Percentiles rank a stretch among this genome's conserved stretches.
phyloP scores from a whole-genome alignment of 2,797 vertebrate genomes.

The Botia kubotai region DNA sequence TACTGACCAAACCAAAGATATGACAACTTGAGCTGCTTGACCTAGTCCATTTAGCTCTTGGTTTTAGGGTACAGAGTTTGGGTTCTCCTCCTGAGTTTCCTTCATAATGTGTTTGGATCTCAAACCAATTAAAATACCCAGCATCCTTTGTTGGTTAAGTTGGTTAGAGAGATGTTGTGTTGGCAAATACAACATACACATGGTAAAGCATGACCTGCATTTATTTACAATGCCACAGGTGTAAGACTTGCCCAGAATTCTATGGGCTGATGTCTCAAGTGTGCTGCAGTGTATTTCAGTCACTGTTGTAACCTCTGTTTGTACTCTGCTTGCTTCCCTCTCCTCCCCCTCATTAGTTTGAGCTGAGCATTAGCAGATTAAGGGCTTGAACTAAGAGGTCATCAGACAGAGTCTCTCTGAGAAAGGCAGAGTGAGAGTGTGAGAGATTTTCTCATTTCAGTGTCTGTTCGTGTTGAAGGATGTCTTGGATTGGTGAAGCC shows the following conservation, averaged over 20 bases:
- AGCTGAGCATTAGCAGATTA: conserved; percentile 83
- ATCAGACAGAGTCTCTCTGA: conserved; percentile 71
- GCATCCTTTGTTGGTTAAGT: no score
- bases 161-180: not conserved
- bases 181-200: not conserved
- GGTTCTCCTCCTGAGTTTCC: not conserved
- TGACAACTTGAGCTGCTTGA: not conserved
- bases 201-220: not conserved
- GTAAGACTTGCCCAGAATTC: not conserved
- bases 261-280: not conserved
- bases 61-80: not conserved
- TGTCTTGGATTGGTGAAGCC: not conserved
- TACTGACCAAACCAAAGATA: not conserved
- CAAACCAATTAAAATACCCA: no score
- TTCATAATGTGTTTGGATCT: not conserved
- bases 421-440: conserved; percentile 45
- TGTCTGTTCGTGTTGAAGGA: not conserved
- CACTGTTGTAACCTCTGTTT: not conserved
- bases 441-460: not conserved
- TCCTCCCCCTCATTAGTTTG: conserved; percentile 74
- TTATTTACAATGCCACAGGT: not conserved
- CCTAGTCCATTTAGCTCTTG: not conserved
- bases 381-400: conserved; percentile 82
- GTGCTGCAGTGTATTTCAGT: not conserved
- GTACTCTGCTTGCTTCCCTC: not conserved